Base-by-base conservation (phyloP, 2,888 invertebrate genomes). In the Hydrotaea diabolus region DNA sequence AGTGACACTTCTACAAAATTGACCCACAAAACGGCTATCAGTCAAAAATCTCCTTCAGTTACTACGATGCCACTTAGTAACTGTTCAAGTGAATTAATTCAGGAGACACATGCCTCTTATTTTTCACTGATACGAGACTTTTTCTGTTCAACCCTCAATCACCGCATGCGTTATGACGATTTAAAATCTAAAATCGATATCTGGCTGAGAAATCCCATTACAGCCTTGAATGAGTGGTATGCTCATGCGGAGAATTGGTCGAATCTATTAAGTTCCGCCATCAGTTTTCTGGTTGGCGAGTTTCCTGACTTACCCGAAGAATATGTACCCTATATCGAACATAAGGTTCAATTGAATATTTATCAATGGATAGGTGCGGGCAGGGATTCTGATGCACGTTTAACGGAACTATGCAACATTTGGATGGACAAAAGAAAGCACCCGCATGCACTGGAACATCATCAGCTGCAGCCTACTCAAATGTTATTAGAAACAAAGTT, bases 311-410 rank as follows among this genome's bases (percentile, higher is more conserved):
- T 96, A 89, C 96, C 97, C 0, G 96, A 96, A 43, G 97, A 97
- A 89, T 98, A 96, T 93, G 96, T 97, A 43, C 97, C 98, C 2
- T 97, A 96, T 89, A 94, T 98, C 88, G 97, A 97, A 91, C 97
- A 95, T 93, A 96, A 97, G 91, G 93, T 94, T 0, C 94, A 94
- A 83, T 92, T 95, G 84, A 95, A 95, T 90, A 94, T 94, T 81
- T 92, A 92, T 86, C 92, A 92, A 89, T 98, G 98, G 98, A 98
- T 98, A 83, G 98, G 98, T 1, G 97, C 97, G 7, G 98, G 98
- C 0, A 94, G 98, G 5, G 98, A 98, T 91, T 96, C 97, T 2
- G 98, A 98, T 91, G 94, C 95, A 3, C 94, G 96, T 55, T 93
- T 98, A 15, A 93, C 94, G 5, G 94, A 95, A 3, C 92, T 98